These are phyloP conservation scores for Orthosia gothica DNA, from an alignment of 2,888 invertebrate species.

Conservation along the genomic window DNA sequence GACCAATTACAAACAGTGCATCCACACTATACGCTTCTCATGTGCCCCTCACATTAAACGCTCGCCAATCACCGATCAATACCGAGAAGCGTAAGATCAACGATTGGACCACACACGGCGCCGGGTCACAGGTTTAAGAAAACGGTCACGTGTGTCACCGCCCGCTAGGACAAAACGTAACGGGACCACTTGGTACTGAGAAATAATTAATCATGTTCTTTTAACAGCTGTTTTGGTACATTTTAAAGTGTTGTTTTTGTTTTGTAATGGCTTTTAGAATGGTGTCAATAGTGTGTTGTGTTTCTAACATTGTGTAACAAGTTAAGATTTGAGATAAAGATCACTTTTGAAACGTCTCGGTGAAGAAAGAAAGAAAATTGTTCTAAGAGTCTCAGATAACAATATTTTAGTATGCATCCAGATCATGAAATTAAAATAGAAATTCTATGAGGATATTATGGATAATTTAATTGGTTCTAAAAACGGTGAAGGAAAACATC, in stretches of 20 bases:
- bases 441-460: too few species aligned
- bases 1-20: background rate
- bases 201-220: constrained; percentile 65
- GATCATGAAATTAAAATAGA: background rate
- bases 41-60: constrained; percentile 36
- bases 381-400: background rate
- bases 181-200: constrained; percentile 46
- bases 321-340: background rate
- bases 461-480: too few species aligned
- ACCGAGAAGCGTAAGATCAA: constrained; percentile 64
- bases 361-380: background rate
- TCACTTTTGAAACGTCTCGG: background rate
- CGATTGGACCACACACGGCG: constrained; percentile 72
- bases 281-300: background rate
- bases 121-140: constrained; percentile 67
- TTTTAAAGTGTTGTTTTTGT: constrained; percentile 42
- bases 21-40: constrained; percentile 25
- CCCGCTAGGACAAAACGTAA: constrained; percentile 57
- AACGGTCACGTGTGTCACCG: constrained; percentile 66
- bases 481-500: too few species aligned
- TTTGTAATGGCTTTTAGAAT: constrained; percentile 2
- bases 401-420: background rate
- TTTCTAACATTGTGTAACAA: background rate
- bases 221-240: constrained; percentile 63
- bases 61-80: constrained; percentile 66